phyloP scores from a whole-genome alignment of 2,888 invertebrate species.

The Nomada flava region DNA sequence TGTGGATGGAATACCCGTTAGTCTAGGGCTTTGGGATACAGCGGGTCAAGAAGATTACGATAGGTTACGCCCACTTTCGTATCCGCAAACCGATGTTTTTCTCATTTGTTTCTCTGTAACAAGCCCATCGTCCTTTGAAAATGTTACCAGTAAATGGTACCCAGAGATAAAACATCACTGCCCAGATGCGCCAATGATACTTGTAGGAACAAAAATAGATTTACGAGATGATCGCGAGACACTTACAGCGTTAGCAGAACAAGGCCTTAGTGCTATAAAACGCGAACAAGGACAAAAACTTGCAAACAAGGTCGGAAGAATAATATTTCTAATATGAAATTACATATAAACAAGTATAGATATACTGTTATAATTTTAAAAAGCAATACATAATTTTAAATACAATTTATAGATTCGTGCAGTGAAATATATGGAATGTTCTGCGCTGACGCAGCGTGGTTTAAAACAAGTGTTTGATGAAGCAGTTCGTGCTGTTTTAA shows the following conservation, averaged over 20 bases:
- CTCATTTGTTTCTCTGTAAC: constrained; percentile 99
- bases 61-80: constrained; percentile 96
- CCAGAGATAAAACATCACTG: constrained; percentile 99
- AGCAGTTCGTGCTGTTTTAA: constrained; percentile 97
- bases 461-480: constrained; percentile 99
- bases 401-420: constrained; percentile 90
- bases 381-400: constrained; percentile 15
- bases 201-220: constrained; percentile 99
- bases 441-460: constrained; percentile 98
- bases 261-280: constrained; percentile 97
- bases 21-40: constrained; percentile 98
- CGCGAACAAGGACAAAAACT: constrained; percentile 99
- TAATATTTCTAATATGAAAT: constrained; percentile 8
- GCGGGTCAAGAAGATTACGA: constrained; percentile 99
- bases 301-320: constrained; percentile 91
- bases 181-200: constrained; percentile 99
- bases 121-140: constrained; percentile 99
- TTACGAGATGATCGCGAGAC: constrained; percentile 99
- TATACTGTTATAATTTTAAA: not conserved
- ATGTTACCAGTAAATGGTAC: constrained; percentile 99
- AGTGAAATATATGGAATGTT: constrained; percentile 99
- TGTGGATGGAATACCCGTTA: constrained; percentile 98
- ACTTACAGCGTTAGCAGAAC: constrained; percentile 94
- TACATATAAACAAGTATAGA: not conserved
- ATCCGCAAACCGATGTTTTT: constrained; percentile 99